These are phyloP conservation scores for Tribolium madens DNA, from an alignment of 1,140 invertebrate genomes.

Conservation along the genomic window DNA sequence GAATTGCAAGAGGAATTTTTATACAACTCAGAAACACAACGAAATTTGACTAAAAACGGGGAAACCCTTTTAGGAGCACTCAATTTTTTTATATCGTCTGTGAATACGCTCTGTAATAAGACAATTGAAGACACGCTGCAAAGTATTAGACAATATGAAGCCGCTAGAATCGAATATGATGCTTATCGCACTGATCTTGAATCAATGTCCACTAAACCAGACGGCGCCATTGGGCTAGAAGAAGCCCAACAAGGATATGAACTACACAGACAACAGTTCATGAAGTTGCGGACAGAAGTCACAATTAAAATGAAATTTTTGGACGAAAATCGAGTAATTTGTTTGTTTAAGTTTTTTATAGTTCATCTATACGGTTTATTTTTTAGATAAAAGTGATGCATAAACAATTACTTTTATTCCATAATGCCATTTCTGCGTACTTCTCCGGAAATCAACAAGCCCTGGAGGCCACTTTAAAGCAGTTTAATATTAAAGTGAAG, in stretches of 20 bases:
- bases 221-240: conserved; percentile 75
- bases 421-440: conserved; percentile 96
- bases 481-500: conserved; percentile 93
- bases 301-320: conserved; percentile 96
- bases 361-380: conserved; percentile 2
- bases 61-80: conserved; percentile 91
- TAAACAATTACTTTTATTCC: conserved; percentile 94
- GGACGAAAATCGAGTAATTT: conserved; percentile 92
- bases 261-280: conserved; percentile 89
- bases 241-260: conserved; percentile 87
- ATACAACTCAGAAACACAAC: conserved; percentile 95
- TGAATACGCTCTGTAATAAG: conserved; percentile 95
- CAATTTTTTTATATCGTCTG: conserved; percentile 95
- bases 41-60: conserved; percentile 93
- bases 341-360: neutral
- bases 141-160: conserved; percentile 94
- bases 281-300: conserved; percentile 91
- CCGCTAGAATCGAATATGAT: conserved; percentile 95
- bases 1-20: conserved; percentile 95
- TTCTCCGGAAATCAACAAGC: conserved; percentile 95
- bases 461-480: conserved; percentile 93
- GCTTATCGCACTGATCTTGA: conserved; percentile 95
- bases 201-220: conserved; percentile 75
- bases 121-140: conserved; percentile 96
- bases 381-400: conserved; percentile 97